Percentiles rank a stretch among this genome's conserved stretches.
Conservation (phyloP, 2,113 vertebrate species). For the Corythaeola cristata region DNA sequence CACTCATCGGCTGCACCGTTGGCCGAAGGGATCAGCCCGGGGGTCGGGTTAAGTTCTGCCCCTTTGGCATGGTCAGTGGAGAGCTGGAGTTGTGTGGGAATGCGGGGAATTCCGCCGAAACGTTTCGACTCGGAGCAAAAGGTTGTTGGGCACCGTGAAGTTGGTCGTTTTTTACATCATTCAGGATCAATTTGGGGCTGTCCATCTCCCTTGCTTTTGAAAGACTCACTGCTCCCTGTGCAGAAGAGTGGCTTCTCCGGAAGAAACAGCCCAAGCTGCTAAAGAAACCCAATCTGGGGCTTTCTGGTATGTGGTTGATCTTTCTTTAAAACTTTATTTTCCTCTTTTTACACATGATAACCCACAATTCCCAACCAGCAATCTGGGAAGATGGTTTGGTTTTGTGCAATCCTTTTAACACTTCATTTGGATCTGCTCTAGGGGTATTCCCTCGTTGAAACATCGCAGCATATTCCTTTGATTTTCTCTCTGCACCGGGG, state of each 20-base stretch:
- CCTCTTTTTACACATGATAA: neutral
- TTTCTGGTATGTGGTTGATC: neutral
- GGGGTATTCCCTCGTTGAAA: neutral
- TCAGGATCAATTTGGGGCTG: neutral
- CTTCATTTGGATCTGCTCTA: neutral
- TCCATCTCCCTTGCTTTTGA: neutral
- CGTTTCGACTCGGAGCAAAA: neutral
- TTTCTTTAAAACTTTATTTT: neutral
- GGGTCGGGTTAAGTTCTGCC: neutral
- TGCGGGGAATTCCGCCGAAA: rapidly evolving
- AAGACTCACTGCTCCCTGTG: neutral
- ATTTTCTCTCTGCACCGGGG: neutral
- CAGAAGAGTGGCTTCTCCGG: neutral
- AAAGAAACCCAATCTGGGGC: neutral
- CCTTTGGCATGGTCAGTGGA: neutral
- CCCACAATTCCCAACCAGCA: neutral
- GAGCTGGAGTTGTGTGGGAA: neutral
- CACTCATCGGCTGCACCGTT: too few relatives aligned
- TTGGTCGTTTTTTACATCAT: neutral
- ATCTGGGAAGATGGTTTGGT: neutral
- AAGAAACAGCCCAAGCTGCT: neutral
- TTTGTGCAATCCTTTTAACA: neutral
- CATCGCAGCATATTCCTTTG: neutral
- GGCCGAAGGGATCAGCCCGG: too few relatives aligned
- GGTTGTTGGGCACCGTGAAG: too few relatives aligned